Conservation (phyloP, 2,113 vertebrate species). For the Pollimyrus isidori region DNA sequence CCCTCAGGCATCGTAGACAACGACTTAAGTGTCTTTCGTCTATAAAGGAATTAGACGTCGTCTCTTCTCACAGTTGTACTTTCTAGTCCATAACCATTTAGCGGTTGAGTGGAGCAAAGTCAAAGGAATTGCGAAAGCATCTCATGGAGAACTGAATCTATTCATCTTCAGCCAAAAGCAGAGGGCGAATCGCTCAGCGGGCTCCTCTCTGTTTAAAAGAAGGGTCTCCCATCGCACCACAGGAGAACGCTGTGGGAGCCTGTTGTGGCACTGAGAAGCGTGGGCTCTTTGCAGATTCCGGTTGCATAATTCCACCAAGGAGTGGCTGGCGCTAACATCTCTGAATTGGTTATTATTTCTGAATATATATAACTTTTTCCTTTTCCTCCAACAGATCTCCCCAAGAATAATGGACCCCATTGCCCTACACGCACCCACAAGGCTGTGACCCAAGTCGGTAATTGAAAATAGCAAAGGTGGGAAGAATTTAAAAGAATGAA, state of each 20-base stretch:
- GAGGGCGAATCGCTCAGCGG: neutral
- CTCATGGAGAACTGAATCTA: neutral
- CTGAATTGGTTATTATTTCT: neutral
- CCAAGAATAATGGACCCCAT: neutral
- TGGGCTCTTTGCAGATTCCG: neutral
- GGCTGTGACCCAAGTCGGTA: neutral
- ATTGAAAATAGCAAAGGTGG: slow-evolving; percentile 1
- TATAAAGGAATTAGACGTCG: neutral
- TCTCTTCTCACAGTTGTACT: neutral
- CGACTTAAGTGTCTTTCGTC: neutral
- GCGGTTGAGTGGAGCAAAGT: neutral
- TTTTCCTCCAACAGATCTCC: neutral
- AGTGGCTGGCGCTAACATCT: neutral
- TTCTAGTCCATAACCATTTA: slow-evolving; percentile 6
- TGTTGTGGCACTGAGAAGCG: neutral
- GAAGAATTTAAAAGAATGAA: neutral
- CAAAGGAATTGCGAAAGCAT: neutral
- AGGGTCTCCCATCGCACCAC: neutral
- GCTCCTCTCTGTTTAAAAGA: neutral
- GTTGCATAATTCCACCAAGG: neutral
- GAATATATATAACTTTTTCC: neutral
- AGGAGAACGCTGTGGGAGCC: neutral
- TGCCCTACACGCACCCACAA: neutral
- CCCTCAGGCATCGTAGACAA: neutral
- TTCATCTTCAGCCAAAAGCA: neutral